These are phyloP conservation scores for Drosophila histrio DNA, from an alignment of 2,888 invertebrate species.

Conservation along the genomic window DNA sequence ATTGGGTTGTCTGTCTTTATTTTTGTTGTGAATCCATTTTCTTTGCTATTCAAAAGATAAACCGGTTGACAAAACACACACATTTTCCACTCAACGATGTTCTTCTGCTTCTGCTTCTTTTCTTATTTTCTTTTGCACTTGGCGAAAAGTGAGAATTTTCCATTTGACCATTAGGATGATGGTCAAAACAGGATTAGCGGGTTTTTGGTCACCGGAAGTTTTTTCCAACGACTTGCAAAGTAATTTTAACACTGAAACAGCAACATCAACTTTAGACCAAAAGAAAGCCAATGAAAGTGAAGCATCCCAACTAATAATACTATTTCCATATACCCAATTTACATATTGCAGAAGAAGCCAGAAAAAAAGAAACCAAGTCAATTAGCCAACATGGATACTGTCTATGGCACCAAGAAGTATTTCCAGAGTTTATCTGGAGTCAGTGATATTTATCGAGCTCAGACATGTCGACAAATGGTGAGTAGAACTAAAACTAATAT, in stretches of 20 bases:
- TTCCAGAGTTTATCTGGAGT: conserved; percentile 84
- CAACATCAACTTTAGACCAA: neutral
- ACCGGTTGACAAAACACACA: conserved; percentile 48
- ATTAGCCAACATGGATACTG: conserved; percentile 82
- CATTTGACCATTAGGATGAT: conserved; percentile 22
- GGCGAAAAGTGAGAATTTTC: conserved; percentile 80
- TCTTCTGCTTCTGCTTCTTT: conserved; percentile 30
- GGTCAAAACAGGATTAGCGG: conserved; percentile 70
- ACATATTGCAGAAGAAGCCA: neutral
- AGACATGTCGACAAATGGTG: conserved; percentile 83
- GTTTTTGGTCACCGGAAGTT: conserved; percentile 59
- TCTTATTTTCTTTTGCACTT: conserved; percentile 33
- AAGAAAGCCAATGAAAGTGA: conserved; percentile 20
- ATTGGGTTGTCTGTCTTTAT: neutral
- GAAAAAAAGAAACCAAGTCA: neutral
- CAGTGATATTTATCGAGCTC: conserved; percentile 83
- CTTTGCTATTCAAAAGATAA: conserved; percentile 6
- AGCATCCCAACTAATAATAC: conserved; percentile 7
- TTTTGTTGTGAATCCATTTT: neutral
- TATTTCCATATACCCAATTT: neutral
- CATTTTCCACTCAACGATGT: conserved; percentile 44
- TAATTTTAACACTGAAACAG: neutral
- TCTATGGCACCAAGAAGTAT: conserved; percentile 84
- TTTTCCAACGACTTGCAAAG: conserved; percentile 27
- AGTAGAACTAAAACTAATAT: conserved; percentile 71